A percentile compares a stretch with the other conserved stretches of the same genome.
Evolutionary conservation across 2,888 invertebrate species (phyloP).

Genomic region (Heteromurus nitidus): DNA sequence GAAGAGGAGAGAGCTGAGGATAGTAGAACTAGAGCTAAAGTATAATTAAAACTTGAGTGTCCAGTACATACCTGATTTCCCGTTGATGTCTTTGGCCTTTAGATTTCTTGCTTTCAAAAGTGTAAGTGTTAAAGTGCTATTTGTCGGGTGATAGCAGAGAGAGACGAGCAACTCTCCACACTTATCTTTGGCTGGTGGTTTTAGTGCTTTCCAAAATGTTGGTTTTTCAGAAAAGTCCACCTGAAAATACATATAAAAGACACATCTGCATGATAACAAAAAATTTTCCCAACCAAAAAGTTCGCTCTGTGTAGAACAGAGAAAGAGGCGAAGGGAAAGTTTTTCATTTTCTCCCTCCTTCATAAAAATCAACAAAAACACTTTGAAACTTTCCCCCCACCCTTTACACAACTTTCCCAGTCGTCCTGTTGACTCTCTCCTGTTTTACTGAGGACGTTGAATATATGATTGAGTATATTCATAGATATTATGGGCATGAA

Average conservation of each 20-base stretch:
- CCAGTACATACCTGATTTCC: constrained; percentile 87
- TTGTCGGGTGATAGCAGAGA: constrained; percentile 96
- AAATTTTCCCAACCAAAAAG: constrained; percentile 7
- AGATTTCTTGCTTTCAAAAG: constrained; percentile 94
- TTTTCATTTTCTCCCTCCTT: constrained; percentile 16
- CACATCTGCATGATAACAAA: constrained; percentile 21
- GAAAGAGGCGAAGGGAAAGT: constrained; percentile 17
- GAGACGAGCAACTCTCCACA: constrained; percentile 94
- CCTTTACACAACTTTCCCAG: constrained; percentile 26
- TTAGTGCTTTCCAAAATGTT: constrained; percentile 94
- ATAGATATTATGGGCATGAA: too few relatives aligned
- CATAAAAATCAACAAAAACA: not conserved
- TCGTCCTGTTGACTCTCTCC: not conserved
- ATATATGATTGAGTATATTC: too few relatives aligned
- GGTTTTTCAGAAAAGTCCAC: constrained; percentile 94
- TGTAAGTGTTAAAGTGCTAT: constrained; percentile 92
- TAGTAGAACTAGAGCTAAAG: too few relatives aligned
- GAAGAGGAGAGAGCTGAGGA: too few relatives aligned
- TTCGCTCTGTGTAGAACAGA: not conserved
- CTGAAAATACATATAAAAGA: constrained; percentile 76
- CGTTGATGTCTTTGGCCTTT: constrained; percentile 97
- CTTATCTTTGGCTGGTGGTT: constrained; percentile 94
- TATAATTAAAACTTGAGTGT: too few relatives aligned
- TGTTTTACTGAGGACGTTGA: not conserved
- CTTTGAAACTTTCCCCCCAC: constrained; percentile 1